phyloP scores from a whole-genome alignment of 1,140 invertebrate genomes.

The Portunus trituberculatus region DNA sequence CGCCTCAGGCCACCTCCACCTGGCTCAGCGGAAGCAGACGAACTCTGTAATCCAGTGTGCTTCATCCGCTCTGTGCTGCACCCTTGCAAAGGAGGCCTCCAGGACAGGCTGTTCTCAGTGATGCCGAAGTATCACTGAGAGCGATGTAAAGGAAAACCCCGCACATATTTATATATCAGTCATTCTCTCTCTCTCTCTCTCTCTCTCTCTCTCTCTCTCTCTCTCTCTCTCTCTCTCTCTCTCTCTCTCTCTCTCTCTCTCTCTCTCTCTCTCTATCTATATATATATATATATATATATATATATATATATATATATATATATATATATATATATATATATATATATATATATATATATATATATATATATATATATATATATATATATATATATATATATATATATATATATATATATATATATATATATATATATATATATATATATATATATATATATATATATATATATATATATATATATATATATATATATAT shows the following conservation, averaged over 20 bases:
- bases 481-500: conserved; percentile 56
- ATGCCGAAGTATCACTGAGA: too few relatives aligned
- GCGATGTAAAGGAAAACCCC: too few relatives aligned
- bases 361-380: conserved; percentile 56
- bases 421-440: conserved; percentile 53
- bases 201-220: not conserved
- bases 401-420: conserved; percentile 57
- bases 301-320: conserved; percentile 54
- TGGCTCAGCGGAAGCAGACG: too few relatives aligned
- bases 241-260: not conserved
- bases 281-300: conserved; percentile 55
- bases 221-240: not conserved
- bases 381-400: not conserved
- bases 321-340: conserved; percentile 61
- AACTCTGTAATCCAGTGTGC: too few relatives aligned
- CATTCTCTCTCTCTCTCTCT: conserved; percentile 30
- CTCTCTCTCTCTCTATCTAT: too few relatives aligned
- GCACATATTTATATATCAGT: not conserved
- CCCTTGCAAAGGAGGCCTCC: too few relatives aligned
- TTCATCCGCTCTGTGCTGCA: too few relatives aligned
- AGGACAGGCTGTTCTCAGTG: too few relatives aligned
- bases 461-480: conserved; percentile 49
- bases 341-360: conserved; percentile 45
- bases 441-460: conserved; percentile 59
- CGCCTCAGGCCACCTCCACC: too few relatives aligned